Base-by-base conservation (phyloP, 1,140 invertebrate genomes). In the Ridgeia piscesae region DNA sequence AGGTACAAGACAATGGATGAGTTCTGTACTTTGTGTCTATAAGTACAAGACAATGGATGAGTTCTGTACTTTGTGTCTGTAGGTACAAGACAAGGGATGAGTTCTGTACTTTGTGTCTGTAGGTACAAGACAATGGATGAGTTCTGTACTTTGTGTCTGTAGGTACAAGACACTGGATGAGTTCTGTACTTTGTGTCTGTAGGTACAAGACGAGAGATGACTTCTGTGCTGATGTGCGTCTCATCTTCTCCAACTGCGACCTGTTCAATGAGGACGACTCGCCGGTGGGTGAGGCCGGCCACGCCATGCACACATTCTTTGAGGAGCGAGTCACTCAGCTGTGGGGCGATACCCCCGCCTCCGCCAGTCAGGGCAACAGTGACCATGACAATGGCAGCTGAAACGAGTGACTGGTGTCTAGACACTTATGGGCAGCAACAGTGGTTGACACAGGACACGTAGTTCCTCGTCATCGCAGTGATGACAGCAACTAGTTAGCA, bases 201-300 rank as follows among this genome's bases (percentile, higher is more conserved):
- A 98, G 98, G 94, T 98, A 98, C 96, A 98, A 98, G 96, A 97
- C 97, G 89, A 97, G 97, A 94, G 98, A 98, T 93, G 98, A 99
- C 93, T 99, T 99, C 96, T 98, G 97, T 93, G 96, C 97, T 27
- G 98, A 99, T 96, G 97, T 98, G 33, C 97, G 98, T 6, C 97
- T 98, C 93, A 99, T 99, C 94, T 99, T 99, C 96, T 98, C 98
- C 96, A 99, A 99, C 96, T 99, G 99, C 96, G 98, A 99, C 96
- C 98, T 98, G 91, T 99, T 99, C 96, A 99, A 99, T 96, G 99
- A 99, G 96, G 98, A 99, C 95, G 98, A 99, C 96, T 99, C 98
- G 94, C 98, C 98, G 0, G 98, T 99, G 42, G 99, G 98, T 1
- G 98, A 98, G 95, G 98, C 98, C 11, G 98, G 98, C 9, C 98